Evolutionary conservation across 2,113 vertebrate genomes (phyloP), one percentile per base, ranked within the genome.

Genomic region (Patagioenas fasciata): DNA sequence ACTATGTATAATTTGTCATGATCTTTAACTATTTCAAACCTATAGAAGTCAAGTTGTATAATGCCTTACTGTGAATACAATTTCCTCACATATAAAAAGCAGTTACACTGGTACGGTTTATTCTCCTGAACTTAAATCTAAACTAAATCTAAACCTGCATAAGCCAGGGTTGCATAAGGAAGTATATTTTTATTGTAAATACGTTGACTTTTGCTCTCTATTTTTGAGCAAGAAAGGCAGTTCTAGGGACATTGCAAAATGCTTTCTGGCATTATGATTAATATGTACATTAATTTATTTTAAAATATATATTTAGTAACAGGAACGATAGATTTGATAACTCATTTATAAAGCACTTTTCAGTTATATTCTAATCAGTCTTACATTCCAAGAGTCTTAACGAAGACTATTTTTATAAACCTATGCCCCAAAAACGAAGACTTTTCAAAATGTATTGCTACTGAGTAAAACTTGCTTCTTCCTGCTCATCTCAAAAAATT

Each of bases 21-120:
- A 90, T 83, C 93, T 88, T 96, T 94, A 94, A 90, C 90, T 75
- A 15, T 95, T 96, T 92, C 77, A 9, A 40, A 79, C 44, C 85
- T 69, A 40, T 3, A 66, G 50, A 85, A 86, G 50, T 62, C 80
- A 90, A 67, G 61, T 2, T 61, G 65, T 36, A 61, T 77, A 79
- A 34, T 40, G n/a, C 19, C 51, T 69, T 32, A 42, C 13, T 0
- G 0, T 24, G 10, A 84, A 54, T 11, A 38, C 28, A 10, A 86
- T 91, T 92, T 61, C 58, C 58, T 84, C n/a, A 58, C 16, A 6
- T 77, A 23, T 32, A 56, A 51, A 87, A 53, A 90, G 38, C 24
- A 57, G 56, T 79, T 93, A 36, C 19, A 56, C 15, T 1, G 4
- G 9, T 23, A 9, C 51, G 73, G 82, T 81, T 95, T 84, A 92